Base-by-base conservation (phyloP, 2,888 invertebrate species). In the Ecdyonurus torrentis region DNA sequence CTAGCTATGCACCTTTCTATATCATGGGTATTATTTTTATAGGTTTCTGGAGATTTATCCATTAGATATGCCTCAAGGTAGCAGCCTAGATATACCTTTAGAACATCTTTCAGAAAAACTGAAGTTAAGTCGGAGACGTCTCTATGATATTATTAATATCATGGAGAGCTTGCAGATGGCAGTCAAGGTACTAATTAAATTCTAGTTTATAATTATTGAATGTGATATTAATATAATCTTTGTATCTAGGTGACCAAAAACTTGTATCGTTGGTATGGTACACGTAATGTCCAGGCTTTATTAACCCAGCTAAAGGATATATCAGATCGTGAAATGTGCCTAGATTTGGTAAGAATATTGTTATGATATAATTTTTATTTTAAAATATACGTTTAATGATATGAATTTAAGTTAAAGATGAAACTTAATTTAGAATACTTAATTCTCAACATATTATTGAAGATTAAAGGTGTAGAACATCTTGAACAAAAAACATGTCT, bases 161-260 rank as follows among this genome's bases (percentile, higher is more conserved):
- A 55, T 55, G 55, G 55, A 55, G n/a, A 55, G 55, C n/a, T n/a
- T 55, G 10, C 55, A 55, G n/a, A 55, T 55, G 55, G 55, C 55
- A 18, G 55, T 55, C 22, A 55, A 55, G 22, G 55, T 37, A 37
- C 15, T 5, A 10, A 37, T 37, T 37, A 37, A 37, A 37, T 15
- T 37, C 37, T 10, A 37, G 5, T 15, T 10, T 37, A n/a, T n/a
- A n/a, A n/a, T n/a, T n/a, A n/a, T n/a, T n/a, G n/a, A n/a, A n/a
- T n/a, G n/a, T n/a, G n/a, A n/a, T n/a, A n/a, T n/a, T n/a, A n/a
- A n/a, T n/a, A n/a, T n/a, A n/a, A n/a, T n/a, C n/a, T n/a, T n/a
- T n/a, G n/a, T n/a, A n/a, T 37, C 15, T 37, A 37, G 37, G 37
- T 55, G 5, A 55, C 55, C 10, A 55, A 55, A 55, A 55, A 55